Evolutionary conservation across 2,797 vertebrate species (phyloP), one percentile per base, ranked within the genome.

Genomic region (Sandelia bainsii): DNA sequence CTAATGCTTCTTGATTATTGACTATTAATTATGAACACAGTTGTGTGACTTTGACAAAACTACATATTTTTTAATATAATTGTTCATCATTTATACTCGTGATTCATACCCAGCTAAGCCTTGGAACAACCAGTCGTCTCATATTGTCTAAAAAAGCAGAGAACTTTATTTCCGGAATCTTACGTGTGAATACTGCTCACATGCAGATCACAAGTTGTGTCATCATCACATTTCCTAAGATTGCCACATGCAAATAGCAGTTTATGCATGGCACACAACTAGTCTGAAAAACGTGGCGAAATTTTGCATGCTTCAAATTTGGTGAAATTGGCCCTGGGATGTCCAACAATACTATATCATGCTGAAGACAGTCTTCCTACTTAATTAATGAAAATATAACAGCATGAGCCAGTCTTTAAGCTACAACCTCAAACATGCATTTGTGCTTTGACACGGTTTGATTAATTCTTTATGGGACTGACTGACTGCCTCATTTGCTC

Each of bases 401-500:
- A n/a, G 8, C 14, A 3, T 50, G 61, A 42, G 17, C 22, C 10
- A 40, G 34, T 14, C 22, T 27, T 14, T 20, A 29, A 65, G 19
- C 59, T 10, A 27, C 42, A 52, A 32, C 40, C 5, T 46, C 0
- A 39, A 48, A 45, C 16, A 20, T 34, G 25, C 14, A 13, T 12
- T 6, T 27, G 17, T 10, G 53, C 19, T 53, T 37, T 10, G 17
- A 69, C 40, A 70, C 0, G 1, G 34, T 45, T 6, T 3, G 9
- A 52, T 65, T 67, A 25, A 51, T 49, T 19, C 57, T 37, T 23
- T 8, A 16, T 3, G 16, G 71, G 53, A 67, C 68, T 32, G 39
- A 45, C 14, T 42, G 50, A 39, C 42, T 69, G 51, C 39, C 58
- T 44, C 50, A 71, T 58, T 68, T 53, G 34, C 69, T 74, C 62